These are phyloP conservation scores for Etheostoma cragini DNA, from an alignment of 2,113 vertebrate species.

Conservation along the genomic window DNA sequence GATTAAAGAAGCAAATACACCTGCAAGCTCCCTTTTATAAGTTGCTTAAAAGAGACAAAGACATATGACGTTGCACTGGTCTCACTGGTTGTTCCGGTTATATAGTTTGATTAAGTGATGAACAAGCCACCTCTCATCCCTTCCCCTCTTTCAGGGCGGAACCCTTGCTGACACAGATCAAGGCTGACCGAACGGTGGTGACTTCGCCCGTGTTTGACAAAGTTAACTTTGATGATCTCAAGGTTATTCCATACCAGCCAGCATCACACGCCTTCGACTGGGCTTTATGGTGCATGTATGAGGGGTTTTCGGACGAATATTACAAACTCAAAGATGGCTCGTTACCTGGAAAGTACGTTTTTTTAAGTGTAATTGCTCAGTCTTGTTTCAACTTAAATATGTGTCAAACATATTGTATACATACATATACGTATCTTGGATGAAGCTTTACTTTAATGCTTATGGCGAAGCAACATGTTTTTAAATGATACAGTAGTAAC, in stretches of 20 bases:
- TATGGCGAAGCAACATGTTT: background rate
- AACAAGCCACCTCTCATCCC: background rate
- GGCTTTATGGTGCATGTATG: slow-evolving; percentile 83
- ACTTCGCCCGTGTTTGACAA: slow-evolving; percentile 79
- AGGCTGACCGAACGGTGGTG: slow-evolving; percentile 76
- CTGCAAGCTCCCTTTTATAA: background rate
- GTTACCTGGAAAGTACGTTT: slow-evolving; percentile 79
- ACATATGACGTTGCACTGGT: background rate
- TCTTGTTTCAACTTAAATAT: background rate
- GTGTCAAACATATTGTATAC: background rate
- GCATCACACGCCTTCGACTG: slow-evolving; percentile 79
- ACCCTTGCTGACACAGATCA: slow-evolving; percentile 79
- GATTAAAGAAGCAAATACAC: no score
- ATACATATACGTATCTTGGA: background rate
- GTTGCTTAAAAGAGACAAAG: background rate
- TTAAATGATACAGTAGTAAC: background rate
- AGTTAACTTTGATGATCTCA: slow-evolving; percentile 74
- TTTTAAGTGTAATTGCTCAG: background rate
- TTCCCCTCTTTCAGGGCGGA: slow-evolving; percentile 70
- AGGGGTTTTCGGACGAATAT: slow-evolving; percentile 74
- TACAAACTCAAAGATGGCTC: slow-evolving; percentile 69
- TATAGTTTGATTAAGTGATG: background rate
- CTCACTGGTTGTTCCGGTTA: background rate
- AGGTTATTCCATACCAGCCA: slow-evolving; percentile 26
- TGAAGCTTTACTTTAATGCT: background rate